phyloP scores from a whole-genome alignment of 2,888 invertebrate species.

The Pollenia griseotomentosa region DNA sequence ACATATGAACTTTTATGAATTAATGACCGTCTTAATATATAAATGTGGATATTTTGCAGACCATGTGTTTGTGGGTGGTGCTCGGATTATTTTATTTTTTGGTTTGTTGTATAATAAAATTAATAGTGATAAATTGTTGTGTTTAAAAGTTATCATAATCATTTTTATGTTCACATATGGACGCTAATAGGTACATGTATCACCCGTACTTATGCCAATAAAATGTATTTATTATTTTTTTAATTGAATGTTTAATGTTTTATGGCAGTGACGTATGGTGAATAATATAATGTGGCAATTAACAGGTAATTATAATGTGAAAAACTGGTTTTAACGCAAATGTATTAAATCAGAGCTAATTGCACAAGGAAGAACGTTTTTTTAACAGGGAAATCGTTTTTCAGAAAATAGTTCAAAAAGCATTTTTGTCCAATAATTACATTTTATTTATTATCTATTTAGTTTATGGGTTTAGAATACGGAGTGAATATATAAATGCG shows the following conservation, averaged over 20 bases:
- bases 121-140: slow-evolving; percentile 72
- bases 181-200: slow-evolving; percentile 50
- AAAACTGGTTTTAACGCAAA: not conserved
- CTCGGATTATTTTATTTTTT: not conserved
- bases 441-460: no score
- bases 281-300: slow-evolving; percentile 30
- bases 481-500: no score
- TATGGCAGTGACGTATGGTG: not conserved
- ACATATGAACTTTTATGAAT: slow-evolving; percentile 31
- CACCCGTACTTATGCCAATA: slow-evolving; percentile 40
- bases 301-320: slow-evolving; percentile 37
- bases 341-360: not conserved
- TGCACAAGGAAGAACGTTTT: no score
- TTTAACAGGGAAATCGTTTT: no score
- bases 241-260: slow-evolving; percentile 39
- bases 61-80: slow-evolving; percentile 37
- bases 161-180: slow-evolving; percentile 68
- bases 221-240: slow-evolving; percentile 50
- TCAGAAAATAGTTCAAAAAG: no score
- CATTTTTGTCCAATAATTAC: no score
- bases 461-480: no score
- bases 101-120: slow-evolving; percentile 59
- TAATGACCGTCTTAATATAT: slow-evolving; percentile 50
- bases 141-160: slow-evolving; percentile 69
- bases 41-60: not conserved